phyloP scores from a whole-genome alignment of 1,140 invertebrate genomes.

The Oscheius sp. region DNA sequence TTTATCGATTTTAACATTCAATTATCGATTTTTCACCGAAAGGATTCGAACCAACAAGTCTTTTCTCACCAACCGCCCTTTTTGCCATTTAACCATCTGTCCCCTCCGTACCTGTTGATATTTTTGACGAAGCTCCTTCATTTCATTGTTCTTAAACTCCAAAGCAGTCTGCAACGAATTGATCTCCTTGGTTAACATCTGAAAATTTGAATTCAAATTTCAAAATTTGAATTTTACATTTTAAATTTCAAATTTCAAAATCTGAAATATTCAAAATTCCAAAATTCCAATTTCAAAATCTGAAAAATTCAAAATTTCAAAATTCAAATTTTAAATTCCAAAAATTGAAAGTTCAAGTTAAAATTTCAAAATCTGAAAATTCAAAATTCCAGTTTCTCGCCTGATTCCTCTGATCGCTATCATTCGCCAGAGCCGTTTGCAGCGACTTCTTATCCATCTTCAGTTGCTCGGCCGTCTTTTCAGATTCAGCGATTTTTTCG shows the following conservation, averaged over 20 bases:
- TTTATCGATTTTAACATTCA: too few species aligned
- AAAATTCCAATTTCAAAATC: conserved; percentile 35
- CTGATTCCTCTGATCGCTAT: conserved; percentile 35
- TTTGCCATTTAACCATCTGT: too few species aligned
- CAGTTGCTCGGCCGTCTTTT: conserved; percentile 29
- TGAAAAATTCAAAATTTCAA: conserved; percentile 14
- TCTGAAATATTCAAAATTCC: too few species aligned
- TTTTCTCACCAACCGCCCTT: too few species aligned
- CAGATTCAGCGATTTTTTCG: conserved; percentile 39
- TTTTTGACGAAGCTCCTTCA: conserved; percentile 42
- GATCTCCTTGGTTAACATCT: conserved; percentile 41
- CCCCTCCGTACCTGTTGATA: conserved; percentile 31
- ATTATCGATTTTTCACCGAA: too few species aligned
- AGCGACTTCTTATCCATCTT: conserved; percentile 36
- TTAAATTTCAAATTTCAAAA: not conserved
- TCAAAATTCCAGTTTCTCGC: too few species aligned
- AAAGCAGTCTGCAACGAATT: conserved; percentile 40
- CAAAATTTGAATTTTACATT: conserved; percentile 7
- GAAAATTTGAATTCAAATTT: conserved; percentile 11
- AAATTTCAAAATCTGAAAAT: not conserved
- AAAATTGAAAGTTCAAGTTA: conserved; percentile 26
- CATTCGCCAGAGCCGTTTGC: conserved; percentile 33
- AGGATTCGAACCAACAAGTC: too few species aligned
- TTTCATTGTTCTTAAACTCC: conserved; percentile 39
- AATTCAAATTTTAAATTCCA: conserved; percentile 7